phyloP scores from a whole-genome alignment of 1,140 invertebrate genomes.

The Camponotus floridanus region DNA sequence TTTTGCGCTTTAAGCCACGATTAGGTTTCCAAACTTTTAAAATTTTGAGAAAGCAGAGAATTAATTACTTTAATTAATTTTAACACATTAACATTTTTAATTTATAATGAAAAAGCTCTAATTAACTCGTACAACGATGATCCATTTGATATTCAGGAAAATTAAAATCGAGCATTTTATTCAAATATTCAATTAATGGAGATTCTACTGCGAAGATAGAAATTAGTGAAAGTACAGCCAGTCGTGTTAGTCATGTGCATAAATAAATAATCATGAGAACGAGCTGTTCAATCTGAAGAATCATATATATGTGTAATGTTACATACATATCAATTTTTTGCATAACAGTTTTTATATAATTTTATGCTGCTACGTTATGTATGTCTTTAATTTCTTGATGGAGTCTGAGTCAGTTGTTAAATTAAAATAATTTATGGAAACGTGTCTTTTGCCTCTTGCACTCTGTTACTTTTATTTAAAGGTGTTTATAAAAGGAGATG shows the following conservation, averaged over 20 bases:
- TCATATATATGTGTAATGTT: neutral
- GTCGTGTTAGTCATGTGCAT: slow-evolving; percentile 5
- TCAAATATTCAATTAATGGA: neutral
- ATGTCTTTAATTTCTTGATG: slow-evolving; percentile 6
- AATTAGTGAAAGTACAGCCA: slow-evolving; percentile 26
- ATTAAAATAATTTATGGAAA: neutral
- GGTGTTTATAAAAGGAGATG: slow-evolving; percentile 9
- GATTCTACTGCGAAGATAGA: neutral
- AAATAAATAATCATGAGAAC: slow-evolving; percentile 16
- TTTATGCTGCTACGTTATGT: neutral
- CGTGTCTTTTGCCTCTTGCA: neutral
- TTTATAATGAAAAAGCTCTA: no score
- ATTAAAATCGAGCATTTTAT: neutral
- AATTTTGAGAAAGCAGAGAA: neutral
- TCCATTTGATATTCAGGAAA: neutral
- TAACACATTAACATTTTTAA: no score
- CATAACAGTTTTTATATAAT: no score
- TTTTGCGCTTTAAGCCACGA: neutral
- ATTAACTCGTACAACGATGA: neutral
- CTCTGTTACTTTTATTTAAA: neutral
- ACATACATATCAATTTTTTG: slow-evolving; percentile 1
- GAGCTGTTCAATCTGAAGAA: neutral
- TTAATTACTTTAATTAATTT: no score
- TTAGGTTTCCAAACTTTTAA: neutral
- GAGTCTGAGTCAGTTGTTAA: neutral